Conservation (phyloP, 1,140 invertebrate species). For the Pemphigus obesinymphae region DNA sequence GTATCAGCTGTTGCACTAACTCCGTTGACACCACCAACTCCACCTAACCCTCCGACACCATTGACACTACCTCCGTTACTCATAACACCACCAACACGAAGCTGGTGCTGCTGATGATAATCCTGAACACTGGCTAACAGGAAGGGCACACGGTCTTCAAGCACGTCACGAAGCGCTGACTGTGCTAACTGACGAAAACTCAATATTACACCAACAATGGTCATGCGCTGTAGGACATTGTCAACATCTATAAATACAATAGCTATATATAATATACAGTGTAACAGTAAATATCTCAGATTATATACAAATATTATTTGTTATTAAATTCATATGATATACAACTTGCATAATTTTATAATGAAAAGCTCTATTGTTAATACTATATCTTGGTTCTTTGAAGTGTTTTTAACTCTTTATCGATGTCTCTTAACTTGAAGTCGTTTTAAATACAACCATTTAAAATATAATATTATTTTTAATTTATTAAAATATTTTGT, state of each 20-base stretch:
- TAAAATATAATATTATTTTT: too few relatives aligned
- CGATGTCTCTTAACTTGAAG: too few relatives aligned
- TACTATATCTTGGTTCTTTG: too few relatives aligned
- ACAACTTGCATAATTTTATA: too few relatives aligned
- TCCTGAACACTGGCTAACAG: constrained; percentile 90
- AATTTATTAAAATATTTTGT: too few relatives aligned
- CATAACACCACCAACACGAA: neutral
- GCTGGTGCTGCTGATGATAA: constrained; percentile 65
- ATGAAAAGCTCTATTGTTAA: too few relatives aligned
- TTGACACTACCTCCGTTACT: neutral
- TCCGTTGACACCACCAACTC: neutral
- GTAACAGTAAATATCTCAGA: too few relatives aligned
- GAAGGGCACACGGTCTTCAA: constrained; percentile 95
- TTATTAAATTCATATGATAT: too few relatives aligned
- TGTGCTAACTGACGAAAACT: constrained; percentile 92
- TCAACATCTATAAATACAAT: constrained; percentile 71
- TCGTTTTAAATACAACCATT: too few relatives aligned
- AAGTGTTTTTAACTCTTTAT: too few relatives aligned
- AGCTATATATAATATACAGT: too few relatives aligned
- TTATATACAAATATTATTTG: too few relatives aligned
- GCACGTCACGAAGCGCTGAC: constrained; percentile 86
- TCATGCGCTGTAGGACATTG: constrained; percentile 92
- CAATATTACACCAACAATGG: constrained; percentile 95
- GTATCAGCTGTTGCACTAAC: neutral
- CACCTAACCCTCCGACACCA: neutral